Percentiles rank a stretch among this genome's conserved stretches.
These are phyloP conservation scores for Embidobia sp. DNA, from an alignment of 2,888 invertebrate genomes.

Conservation along the genomic window DNA sequence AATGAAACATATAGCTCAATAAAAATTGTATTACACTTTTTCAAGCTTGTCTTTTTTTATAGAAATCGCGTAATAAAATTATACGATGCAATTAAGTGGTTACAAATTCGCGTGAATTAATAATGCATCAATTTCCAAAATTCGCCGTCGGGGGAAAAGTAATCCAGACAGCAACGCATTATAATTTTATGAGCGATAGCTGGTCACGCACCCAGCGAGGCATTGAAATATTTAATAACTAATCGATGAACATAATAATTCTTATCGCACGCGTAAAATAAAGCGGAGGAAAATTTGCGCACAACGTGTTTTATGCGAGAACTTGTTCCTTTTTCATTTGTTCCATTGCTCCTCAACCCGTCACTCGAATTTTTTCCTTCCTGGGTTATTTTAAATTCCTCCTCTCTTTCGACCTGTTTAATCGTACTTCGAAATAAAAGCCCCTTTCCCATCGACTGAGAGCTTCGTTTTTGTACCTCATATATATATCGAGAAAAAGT, in stretches of 20 bases:
- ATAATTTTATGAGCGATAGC: slow-evolving; percentile 17
- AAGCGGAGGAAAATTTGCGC: not conserved
- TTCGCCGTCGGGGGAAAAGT: slow-evolving; percentile 8
- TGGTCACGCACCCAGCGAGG: slow-evolving; percentile 19
- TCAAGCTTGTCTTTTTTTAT: too few relatives aligned
- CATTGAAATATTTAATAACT: slow-evolving; percentile 34
- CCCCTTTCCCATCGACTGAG: not conserved
- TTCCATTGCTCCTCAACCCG: too few relatives aligned
- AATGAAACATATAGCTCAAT: too few relatives aligned
- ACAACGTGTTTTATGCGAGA: not conserved
- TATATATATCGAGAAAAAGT: slow-evolving; percentile 8
- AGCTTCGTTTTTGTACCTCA: slow-evolving; percentile 5
- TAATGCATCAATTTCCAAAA: slow-evolving; percentile 4
- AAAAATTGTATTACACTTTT: too few relatives aligned
- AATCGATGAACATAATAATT: slow-evolving; percentile 11
- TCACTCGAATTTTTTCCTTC: too few relatives aligned
- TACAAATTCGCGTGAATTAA: not conserved
- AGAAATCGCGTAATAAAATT: too few relatives aligned
- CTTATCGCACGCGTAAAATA: slow-evolving; percentile 9
- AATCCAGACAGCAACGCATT: slow-evolving; percentile 24
- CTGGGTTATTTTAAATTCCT: not conserved
- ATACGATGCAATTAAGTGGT: not conserved
- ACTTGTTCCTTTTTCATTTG: not conserved
- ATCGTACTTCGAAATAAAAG: slow-evolving; percentile 19
- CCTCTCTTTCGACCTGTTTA: not conserved